Evolutionary conservation across 2,797 vertebrate species (phyloP).

Genomic region (Glyptemys insculpta): DNA sequence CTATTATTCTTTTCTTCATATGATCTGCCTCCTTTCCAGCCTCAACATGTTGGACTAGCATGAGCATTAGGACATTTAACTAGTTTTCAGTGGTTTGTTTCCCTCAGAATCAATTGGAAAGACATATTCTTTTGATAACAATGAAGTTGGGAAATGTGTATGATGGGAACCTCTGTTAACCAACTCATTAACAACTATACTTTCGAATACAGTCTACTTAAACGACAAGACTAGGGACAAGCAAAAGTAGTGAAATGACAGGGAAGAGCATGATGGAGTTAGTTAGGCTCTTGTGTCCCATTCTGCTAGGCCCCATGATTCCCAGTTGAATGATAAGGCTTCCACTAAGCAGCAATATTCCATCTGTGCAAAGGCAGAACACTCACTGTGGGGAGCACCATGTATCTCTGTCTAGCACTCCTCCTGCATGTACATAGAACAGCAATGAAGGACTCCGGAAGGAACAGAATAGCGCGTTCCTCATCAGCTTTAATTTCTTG

Average conservation of each 20-base stretch:
- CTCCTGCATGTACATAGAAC: accelerated
- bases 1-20: conserved; percentile 47
- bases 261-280: background rate
- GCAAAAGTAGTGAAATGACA: background rate
- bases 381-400: background rate
- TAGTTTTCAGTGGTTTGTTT: conserved; percentile 57
- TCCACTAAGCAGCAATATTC: background rate
- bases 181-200: conserved; percentile 49
- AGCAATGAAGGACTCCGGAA: background rate
- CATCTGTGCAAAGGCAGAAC: background rate
- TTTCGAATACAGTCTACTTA: conserved; percentile 3
- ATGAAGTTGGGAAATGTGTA: conserved; percentile 23
- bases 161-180: conserved; percentile 46
- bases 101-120: conserved; percentile 57
- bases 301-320: background rate
- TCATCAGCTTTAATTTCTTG: accelerated
- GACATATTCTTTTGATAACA: conserved; percentile 50
- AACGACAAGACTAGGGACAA: background rate
- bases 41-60: conserved; percentile 7
- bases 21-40: conserved; percentile 45
- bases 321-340: background rate
- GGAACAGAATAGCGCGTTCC: background rate
- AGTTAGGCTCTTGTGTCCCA: conserved; percentile 15
- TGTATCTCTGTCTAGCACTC: accelerated
- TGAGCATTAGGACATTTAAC: conserved; percentile 50